These are phyloP conservation scores for Hemibagrus wyckioides DNA, from an alignment of 2,113 vertebrate species.

Conservation along the genomic window DNA sequence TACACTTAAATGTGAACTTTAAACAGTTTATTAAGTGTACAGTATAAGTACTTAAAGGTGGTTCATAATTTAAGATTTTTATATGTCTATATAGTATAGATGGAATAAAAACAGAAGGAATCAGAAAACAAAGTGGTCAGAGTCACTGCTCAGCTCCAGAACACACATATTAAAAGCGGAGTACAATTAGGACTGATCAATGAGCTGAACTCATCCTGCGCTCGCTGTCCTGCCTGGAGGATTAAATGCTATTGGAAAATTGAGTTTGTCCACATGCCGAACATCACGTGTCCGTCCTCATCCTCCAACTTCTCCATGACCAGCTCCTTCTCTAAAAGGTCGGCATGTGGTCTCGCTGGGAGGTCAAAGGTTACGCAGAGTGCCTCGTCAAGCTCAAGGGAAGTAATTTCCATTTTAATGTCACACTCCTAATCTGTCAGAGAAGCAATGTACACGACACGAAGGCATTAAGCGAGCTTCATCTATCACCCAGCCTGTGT, in stretches of 20 bases:
- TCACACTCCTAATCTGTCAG: conserved; percentile 95
- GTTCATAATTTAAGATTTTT: not conserved
- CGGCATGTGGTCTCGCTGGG: conserved; percentile 85
- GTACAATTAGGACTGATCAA: conserved; percentile 32
- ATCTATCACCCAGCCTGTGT: conserved; percentile 87
- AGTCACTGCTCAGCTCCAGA: not conserved
- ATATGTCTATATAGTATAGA: too few species aligned
- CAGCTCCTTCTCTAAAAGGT: conserved; percentile 85
- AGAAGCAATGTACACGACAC: conserved; percentile 91
- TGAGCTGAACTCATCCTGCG: conserved; percentile 18
- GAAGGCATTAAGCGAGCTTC: conserved; percentile 89
- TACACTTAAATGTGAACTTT: not conserved
- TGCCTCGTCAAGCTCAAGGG: conserved; percentile 84
- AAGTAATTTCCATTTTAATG: conserved; percentile 99
- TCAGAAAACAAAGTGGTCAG: not conserved
- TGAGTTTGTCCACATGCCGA: conserved; percentile 32
- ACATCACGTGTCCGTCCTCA: conserved; percentile 28
- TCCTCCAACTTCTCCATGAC: conserved; percentile 75
- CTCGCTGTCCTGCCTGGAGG: conserved; percentile 13
- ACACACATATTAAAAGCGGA: conserved; percentile 10
- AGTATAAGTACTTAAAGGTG: not conserved
- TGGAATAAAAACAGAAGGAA: too few species aligned
- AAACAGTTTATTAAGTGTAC: not conserved
- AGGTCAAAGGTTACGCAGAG: conserved; percentile 81
- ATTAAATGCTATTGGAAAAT: conserved; percentile 46